Evolutionary conservation across 2,797 vertebrate species (phyloP), one percentile per base, ranked within the genome.

Genomic region (Mastacembelus armatus): DNA sequence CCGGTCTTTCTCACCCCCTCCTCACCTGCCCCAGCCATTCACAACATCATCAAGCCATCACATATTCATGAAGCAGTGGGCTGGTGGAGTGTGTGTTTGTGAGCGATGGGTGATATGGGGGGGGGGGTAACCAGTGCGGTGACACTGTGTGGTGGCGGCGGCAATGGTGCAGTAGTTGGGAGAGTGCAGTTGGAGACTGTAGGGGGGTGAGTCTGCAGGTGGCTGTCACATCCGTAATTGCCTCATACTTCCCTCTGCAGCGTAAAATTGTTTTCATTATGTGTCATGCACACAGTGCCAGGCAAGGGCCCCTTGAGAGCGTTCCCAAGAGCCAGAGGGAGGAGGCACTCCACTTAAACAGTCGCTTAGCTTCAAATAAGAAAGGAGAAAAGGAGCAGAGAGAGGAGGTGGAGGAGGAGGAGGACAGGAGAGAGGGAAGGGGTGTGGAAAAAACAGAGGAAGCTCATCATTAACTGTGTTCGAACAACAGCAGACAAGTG

Each of bases 201-300:
- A 48, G 77, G 85, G 94, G 93, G 94, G 94, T 90, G 94, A 94
- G 96, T 93, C 96, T 98, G 98, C 98, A 98, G 98, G 97, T 99
- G 98, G 97, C 97, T 96, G 96, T 98, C 96, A 96, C 95, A 95
- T 97, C 94, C 94, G 96, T 99, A 98, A 99, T 99, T 98, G 96
- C 96, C 95, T 91, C 88, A 95, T 95, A 95, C 96, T 97, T 97
- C 95, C 95, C 95, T 97, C 94, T 86, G 91, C 94, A 95, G 96
- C 95, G 95, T 97, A 97, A 98, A 98, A 99, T 97, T 98, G 96
- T 98, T 99, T 98, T 99, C 96, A 98, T 99, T 98, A 97, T 98
- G 95, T 95, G 94, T 96, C 95, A 95, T 95, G 95, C 94, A 97
- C 95, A 96, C 95, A 96, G 95, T 96, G 95, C 95, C 94, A 95